Evolutionary conservation across 2,888 invertebrate genomes (phyloP), one percentile per base, ranked within the genome.

Genomic region (Xylophagus ater): DNA sequence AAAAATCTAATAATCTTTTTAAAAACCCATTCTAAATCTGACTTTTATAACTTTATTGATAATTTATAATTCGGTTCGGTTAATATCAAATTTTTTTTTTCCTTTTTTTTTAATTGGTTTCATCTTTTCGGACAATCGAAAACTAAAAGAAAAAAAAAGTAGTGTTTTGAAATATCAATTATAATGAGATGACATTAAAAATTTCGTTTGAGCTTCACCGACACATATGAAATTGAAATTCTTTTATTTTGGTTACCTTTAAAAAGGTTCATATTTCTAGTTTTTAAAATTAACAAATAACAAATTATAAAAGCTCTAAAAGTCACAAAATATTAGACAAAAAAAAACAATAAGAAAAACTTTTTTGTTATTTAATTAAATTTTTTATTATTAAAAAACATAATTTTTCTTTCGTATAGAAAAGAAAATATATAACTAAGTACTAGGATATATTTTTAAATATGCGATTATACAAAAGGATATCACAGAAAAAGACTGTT

Each of bases 41-140:
- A 30, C 31, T 40, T 39, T 40, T 40, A 40, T 40, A 34, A 31
- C 30, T 40, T 19, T 40, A 40, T 40, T 21, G 34, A 29, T 18
- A 19, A 34, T 39, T 39, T 39, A 36, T 29, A 28, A 28, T 28
- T 28, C 28, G 28, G 9, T 28, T 28, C 15, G 28, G 28, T 28
- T 15, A 4, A 10, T 23, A 4, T 7, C 8, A 23, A 10, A 4
- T 2, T 3, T 4, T 10, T 23, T 9, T 23, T 23, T 3, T 34
- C 10, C 15, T 32, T 18, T 18, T 9, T 37, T 13, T 18, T 23
- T 33, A 10, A 10, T 10, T 10, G 9, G 8, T 12, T 33, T 23
- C 33, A 6, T 25, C 4, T 9, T 4, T 26, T 19, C 10, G 19
- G 31, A 8, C 17, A 32, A 3, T 9, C 19, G n/a, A 32, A 18